Evolutionary conservation across 1,140 invertebrate species (phyloP).

Genomic region (Polyergus mexicanus): DNA sequence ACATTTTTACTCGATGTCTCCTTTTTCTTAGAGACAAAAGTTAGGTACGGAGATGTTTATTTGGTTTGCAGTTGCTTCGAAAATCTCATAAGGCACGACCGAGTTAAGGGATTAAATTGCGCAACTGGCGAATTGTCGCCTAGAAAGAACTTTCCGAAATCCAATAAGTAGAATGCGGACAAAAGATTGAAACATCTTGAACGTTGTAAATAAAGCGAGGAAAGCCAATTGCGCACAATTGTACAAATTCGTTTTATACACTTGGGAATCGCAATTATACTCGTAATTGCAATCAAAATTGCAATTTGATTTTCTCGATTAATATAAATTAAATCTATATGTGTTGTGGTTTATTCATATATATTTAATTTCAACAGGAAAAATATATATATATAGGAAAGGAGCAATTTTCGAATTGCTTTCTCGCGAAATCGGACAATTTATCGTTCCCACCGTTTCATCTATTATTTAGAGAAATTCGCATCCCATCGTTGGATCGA

Average conservation of each 20-base stretch:
- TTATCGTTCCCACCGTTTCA: slow-evolving; percentile 37
- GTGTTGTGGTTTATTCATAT: background rate
- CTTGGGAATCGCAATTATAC: background rate
- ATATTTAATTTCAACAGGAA: background rate
- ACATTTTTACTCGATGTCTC: background rate
- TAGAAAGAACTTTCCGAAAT: slow-evolving; percentile 49
- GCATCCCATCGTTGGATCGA: slow-evolving; percentile 44
- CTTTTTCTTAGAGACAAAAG: slow-evolving; percentile 27
- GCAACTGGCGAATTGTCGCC: slow-evolving; percentile 54
- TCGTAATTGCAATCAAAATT: background rate
- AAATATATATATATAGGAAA: slow-evolving; percentile 4
- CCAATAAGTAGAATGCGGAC: slow-evolving; percentile 26
- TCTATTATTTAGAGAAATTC: slow-evolving; percentile 43
- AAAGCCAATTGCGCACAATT: background rate
- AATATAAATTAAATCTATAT: background rate
- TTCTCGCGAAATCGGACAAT: slow-evolving; percentile 19
- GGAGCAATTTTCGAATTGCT: slow-evolving; percentile 28
- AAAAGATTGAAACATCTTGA: slow-evolving; percentile 44
- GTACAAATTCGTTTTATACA: background rate
- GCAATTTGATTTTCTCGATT: background rate
- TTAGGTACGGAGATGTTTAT: slow-evolving; percentile 45
- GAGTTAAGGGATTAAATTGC: slow-evolving; percentile 51
- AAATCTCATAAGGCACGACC: slow-evolving; percentile 52
- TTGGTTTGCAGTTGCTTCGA: slow-evolving; percentile 44
- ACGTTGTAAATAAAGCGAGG: background rate